Evolutionary conservation across 2,888 invertebrate species (phyloP), one percentile per base, ranked within the genome.

Genomic region (Aphodius granarius): DNA sequence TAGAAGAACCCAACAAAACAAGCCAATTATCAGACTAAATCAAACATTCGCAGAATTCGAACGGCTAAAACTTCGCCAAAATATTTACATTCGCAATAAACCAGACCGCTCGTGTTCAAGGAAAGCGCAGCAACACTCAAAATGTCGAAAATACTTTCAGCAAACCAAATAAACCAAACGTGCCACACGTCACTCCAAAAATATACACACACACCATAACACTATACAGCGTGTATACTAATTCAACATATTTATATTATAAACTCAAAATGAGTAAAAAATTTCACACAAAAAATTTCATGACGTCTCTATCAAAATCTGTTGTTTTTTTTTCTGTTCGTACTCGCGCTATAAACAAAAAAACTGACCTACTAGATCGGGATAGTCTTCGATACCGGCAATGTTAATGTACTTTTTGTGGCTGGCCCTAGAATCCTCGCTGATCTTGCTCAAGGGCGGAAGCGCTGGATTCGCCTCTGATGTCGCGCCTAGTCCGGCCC

Each of bases 371-470:
- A 87, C 85, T 75, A 94, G 87, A 77, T 92, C 91, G 6, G 93
- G 92, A 87, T 93, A 94, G 76, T 93, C 93, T 81, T 94, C 94
- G 70, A 95, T 94, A 65, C 94, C 94, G 66, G 94, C 92, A 81
- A 95, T 94, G 86, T 94, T 93, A 62, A 95, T 89, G 84, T 92
- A 94, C 83, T 92, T 91, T 78, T 83, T 82, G 78, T 87, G 86
- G 78, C 85, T 86, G 16, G 82, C 81, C 76, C 89, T 86, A 0
- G 89, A 90, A 81, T 90, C 90, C 81, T 90, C 90, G 82, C 89
- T 90, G 81, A 90, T 90, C 76, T 84, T 84, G 78, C 86, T 86
- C 16, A 87, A 80, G 15, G 82, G 84, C 0, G 85, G 85, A 9
- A 84, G 85, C 2, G 66, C 19, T 23, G 80, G 82, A 13, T 83